These are phyloP conservation scores for Dipodomys spectabilis DNA, from an alignment of 2,113 vertebrate genomes.

Conservation along the genomic window DNA sequence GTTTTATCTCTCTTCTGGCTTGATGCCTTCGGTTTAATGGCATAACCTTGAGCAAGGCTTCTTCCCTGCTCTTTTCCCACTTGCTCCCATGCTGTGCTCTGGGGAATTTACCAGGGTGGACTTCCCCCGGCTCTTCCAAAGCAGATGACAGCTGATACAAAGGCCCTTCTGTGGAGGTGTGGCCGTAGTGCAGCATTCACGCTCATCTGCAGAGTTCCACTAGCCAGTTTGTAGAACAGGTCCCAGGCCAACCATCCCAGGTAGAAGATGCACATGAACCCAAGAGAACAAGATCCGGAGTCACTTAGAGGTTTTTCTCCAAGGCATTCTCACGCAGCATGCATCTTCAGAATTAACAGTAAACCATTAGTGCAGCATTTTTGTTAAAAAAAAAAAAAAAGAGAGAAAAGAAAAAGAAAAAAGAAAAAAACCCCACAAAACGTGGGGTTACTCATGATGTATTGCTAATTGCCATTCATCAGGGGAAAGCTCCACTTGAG, in stretches of 20 bases:
- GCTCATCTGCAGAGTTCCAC: too few species aligned
- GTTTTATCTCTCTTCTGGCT: neutral
- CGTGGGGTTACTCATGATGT: neutral
- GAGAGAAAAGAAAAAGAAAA: too few species aligned
- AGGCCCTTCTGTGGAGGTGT: neutral
- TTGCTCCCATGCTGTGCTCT: neutral
- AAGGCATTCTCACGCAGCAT: neutral
- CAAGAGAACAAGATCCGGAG: slow-evolving; percentile 14
- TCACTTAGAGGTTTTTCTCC: neutral
- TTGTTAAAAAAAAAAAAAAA: neutral
- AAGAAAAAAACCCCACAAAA: neutral
- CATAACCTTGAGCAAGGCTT: neutral
- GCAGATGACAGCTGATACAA: neutral
- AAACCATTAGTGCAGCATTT: neutral
- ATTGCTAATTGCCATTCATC: slow-evolving; percentile 34
- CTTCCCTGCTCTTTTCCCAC: neutral
- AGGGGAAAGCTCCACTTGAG: neutral
- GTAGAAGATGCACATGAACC: neutral
- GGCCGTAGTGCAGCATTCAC: neutral
- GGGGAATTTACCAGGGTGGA: slow-evolving; percentile 33
- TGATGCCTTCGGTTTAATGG: neutral
- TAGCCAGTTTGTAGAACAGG: neutral
- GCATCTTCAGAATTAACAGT: neutral
- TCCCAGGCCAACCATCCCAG: neutral
- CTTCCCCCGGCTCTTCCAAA: slow-evolving; percentile 4